Percentiles rank a stretch among this genome's conserved stretches.
Conservation (phyloP, 1,140 invertebrate genomes). For the Argopecten irradians region DNA sequence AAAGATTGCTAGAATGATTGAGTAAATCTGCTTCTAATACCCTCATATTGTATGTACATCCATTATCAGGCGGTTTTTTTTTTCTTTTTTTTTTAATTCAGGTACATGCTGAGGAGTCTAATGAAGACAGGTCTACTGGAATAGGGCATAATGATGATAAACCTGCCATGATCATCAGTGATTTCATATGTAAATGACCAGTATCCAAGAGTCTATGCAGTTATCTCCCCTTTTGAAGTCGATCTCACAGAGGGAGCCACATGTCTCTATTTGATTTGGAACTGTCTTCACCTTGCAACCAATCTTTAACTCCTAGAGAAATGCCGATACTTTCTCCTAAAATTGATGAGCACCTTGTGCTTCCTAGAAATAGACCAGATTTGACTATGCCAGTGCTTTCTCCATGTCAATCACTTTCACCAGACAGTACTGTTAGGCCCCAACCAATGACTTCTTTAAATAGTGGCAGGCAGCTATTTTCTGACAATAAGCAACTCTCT, state of each 20-base stretch:
- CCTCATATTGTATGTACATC: no score
- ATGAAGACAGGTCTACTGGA: not conserved
- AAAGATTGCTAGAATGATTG: no score
- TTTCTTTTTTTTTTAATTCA: not conserved
- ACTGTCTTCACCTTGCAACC: not conserved
- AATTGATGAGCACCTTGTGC: not conserved
- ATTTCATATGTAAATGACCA: not conserved
- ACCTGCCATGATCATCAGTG: not conserved
- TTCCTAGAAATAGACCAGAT: not conserved
- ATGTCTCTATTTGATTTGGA: no score
- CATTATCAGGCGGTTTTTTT: no score
- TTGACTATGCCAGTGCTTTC: not conserved
- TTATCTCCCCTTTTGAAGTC: not conserved
- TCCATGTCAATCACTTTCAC: not conserved
- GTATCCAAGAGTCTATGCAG: not conserved
- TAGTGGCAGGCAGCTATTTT: not conserved
- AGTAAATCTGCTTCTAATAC: no score
- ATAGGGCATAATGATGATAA: not conserved
- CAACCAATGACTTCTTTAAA: not conserved
- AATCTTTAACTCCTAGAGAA: not conserved
- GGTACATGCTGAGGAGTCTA: not conserved
- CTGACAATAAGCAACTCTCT: not conserved
- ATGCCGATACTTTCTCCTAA: not conserved
- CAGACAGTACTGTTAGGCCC: not conserved
- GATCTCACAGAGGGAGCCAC: no score